Conservation (phyloP, 1,140 invertebrate genomes). For the Trissolcus basalis region DNA sequence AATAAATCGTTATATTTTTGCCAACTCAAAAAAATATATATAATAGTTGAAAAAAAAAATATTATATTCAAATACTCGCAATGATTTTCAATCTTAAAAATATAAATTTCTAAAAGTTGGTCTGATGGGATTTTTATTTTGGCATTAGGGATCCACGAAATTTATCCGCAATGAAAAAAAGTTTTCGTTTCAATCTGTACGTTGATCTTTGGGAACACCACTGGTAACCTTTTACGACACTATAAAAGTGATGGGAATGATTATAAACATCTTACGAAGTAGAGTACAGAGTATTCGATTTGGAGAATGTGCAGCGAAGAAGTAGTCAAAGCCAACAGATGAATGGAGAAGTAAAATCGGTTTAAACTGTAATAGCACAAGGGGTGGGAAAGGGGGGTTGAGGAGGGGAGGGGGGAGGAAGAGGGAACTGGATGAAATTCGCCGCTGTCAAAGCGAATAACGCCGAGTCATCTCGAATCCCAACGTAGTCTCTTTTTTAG, state of each 20-base stretch:
- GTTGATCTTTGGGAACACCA: conserved; percentile 22
- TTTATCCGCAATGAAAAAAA: conserved; percentile 25
- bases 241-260: conserved; percentile 48
- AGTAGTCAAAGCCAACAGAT: conserved; percentile 20
- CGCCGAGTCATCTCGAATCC: conserved; percentile 52
- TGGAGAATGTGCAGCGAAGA: conserved; percentile 28
- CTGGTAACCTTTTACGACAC: conserved; percentile 26
- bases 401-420: conserved; percentile 10
- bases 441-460: conserved; percentile 51
- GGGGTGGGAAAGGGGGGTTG: conserved; percentile 5
- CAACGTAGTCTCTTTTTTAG: conserved; percentile 22
- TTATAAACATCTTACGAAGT: conserved; percentile 48
- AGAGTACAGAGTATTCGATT: conserved; percentile 16
- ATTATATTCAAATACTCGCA: too few relatives aligned
- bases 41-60: too few relatives aligned
- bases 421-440: conserved; percentile 32
- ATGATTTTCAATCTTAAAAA: too few relatives aligned
- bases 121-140: neutral
- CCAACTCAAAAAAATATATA: too few relatives aligned
- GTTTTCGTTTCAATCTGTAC: conserved; percentile 23
- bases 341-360: conserved; percentile 50
- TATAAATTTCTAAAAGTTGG: too few relatives aligned
- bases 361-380: conserved; percentile 54
- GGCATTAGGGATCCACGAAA: neutral
- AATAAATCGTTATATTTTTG: too few relatives aligned